Percentiles rank a stretch among this genome's conserved stretches.
These are phyloP conservation scores for Lasioglossum calceatum DNA, from an alignment of 2,888 invertebrate species.

Conservation along the genomic window DNA sequence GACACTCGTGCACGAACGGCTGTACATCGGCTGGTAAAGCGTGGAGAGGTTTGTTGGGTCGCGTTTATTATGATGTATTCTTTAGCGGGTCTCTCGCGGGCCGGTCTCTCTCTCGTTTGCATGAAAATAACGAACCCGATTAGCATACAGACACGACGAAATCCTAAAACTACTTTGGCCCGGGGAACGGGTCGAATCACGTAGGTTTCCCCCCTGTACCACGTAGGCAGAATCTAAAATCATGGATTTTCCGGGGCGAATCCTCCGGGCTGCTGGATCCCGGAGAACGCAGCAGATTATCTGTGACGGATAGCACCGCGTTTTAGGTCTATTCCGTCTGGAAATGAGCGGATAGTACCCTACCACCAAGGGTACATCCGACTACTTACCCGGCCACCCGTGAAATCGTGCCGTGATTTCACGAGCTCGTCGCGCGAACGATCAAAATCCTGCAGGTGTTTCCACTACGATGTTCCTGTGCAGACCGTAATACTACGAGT, in stretches of 20 bases:
- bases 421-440: constrained; percentile 6
- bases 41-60: constrained; percentile 30
- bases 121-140: constrained; percentile 66
- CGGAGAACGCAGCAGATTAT: constrained; percentile 46
- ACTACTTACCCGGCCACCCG: constrained; percentile 8
- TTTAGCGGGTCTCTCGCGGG: constrained; percentile 30
- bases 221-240: constrained; percentile 60
- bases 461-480: background rate
- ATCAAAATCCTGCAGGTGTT: constrained; percentile 11
- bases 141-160: constrained; percentile 61
- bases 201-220: constrained; percentile 20
- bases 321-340: constrained; percentile 43
- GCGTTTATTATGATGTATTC: constrained; percentile 52
- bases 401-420: constrained; percentile 32
- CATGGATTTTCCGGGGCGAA: constrained; percentile 40
- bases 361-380: constrained; percentile 14
- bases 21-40: background rate
- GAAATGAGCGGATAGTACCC: constrained; percentile 45
- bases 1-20: background rate
- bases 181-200: constrained; percentile 25
- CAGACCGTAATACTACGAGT: background rate
- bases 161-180: constrained; percentile 49
- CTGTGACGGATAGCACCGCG: constrained; percentile 46
- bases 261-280: constrained; percentile 17
- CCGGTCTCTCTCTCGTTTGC: constrained; percentile 60